Evolutionary conservation across 2,113 vertebrate species (phyloP).

Genomic region (Petrocephalus zakoni): DNA sequence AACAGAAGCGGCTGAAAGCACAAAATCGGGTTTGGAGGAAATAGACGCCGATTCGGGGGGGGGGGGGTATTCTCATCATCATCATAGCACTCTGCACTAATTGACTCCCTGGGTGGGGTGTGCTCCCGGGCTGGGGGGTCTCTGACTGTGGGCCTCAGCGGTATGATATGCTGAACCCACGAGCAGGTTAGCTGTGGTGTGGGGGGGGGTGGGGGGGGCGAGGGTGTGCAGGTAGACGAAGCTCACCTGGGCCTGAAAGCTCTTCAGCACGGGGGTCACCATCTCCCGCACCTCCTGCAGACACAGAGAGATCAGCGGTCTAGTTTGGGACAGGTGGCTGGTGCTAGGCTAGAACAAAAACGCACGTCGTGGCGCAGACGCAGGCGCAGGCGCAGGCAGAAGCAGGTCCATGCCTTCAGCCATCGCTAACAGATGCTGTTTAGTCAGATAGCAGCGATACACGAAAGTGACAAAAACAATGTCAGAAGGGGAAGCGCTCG

Average conservation of each 20-base stretch:
- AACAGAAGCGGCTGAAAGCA: conserved; percentile 65
- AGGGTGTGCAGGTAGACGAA: no score
- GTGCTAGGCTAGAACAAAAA: not conserved
- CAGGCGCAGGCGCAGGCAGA: not conserved
- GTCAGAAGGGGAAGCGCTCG: not conserved
- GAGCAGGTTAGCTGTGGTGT: not conserved
- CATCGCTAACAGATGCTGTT: not conserved
- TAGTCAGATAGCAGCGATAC: not conserved
- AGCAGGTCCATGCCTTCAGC: not conserved
- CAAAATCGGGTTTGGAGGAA: conserved; percentile 32
- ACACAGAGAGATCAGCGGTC: conserved; percentile 41
- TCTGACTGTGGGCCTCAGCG: not conserved
- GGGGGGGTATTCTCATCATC: not conserved
- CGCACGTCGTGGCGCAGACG: not conserved
- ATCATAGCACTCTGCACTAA: not conserved
- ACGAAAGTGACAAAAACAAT: not conserved
- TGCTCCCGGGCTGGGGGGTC: not conserved
- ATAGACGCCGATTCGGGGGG: not conserved
- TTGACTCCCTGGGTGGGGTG: not conserved
- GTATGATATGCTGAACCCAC: not conserved
- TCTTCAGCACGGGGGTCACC: conserved; percentile 82
- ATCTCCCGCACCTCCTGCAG: conserved; percentile 76
- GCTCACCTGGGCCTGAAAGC: conserved; percentile 82
- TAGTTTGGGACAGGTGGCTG: conserved; percentile 32
- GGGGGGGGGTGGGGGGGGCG: not conserved